Percentiles rank a stretch among this genome's conserved stretches.
phyloP scores from a whole-genome alignment of 2,888 invertebrate species.

The Clanis bilineata region DNA sequence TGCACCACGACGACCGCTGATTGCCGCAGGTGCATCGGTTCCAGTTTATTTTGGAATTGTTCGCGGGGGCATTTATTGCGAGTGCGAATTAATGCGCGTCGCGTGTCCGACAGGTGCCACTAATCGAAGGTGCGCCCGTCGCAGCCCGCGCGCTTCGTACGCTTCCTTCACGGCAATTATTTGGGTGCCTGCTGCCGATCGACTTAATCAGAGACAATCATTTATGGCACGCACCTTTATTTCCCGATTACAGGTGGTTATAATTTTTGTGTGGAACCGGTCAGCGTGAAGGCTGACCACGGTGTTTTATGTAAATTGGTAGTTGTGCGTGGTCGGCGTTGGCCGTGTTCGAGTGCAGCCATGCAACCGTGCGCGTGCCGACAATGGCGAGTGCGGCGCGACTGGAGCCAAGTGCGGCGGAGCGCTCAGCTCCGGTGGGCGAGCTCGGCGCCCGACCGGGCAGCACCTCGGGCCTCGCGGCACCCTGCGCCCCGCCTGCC shows the following conservation, averaged over 20 bases:
- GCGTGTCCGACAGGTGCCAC: conserved; percentile 74
- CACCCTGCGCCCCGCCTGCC: conserved; percentile 65
- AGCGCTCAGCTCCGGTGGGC: conserved; percentile 59
- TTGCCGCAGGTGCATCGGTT: conserved; percentile 75
- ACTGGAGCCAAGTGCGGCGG: conserved; percentile 56
- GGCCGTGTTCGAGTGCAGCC: conserved; percentile 32
- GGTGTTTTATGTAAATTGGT: conserved; percentile 21
- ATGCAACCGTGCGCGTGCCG: conserved; percentile 57
- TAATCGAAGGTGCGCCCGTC: conserved; percentile 72
- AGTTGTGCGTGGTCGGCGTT: conserved; percentile 22
- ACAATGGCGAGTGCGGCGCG: conserved; percentile 62
- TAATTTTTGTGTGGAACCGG: conserved; percentile 27
- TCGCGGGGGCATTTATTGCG: conserved; percentile 67
- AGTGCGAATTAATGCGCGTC: conserved; percentile 73
- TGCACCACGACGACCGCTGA: conserved; percentile 38
- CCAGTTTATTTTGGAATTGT: conserved; percentile 75
- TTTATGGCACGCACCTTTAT: conserved; percentile 59
- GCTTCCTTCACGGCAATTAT: conserved; percentile 77
- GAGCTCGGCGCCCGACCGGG: conserved; percentile 50
- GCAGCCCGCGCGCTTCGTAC: conserved; percentile 55
- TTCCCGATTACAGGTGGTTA: conserved; percentile 51
- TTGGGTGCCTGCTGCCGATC: conserved; percentile 65
- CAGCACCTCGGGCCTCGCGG: conserved; percentile 55
- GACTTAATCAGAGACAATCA: conserved; percentile 58
- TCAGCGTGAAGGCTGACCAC: conserved; percentile 23